A percentile compares a stretch with the other conserved stretches of the same genome.
These are phyloP conservation scores for Neodon shergylaensis DNA, from an alignment of 2,113 vertebrate genomes.

Conservation along the genomic window DNA sequence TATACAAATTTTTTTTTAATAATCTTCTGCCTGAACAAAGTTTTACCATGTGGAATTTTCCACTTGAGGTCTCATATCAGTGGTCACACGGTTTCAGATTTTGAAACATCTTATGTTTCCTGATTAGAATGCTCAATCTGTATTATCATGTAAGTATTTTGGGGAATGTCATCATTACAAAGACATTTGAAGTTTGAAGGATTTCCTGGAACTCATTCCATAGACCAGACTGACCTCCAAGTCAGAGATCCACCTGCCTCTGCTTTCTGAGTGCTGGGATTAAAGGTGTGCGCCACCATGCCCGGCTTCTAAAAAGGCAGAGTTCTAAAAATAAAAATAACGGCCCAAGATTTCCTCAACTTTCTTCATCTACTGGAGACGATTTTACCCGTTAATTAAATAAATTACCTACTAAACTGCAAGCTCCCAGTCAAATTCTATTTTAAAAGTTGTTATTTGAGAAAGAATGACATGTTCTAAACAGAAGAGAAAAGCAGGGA, in stretches of 20 bases:
- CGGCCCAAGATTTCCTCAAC: not conserved
- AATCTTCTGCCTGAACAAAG: not conserved
- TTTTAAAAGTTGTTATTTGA: not conserved
- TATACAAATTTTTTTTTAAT: not conserved
- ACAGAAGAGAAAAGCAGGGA: not conserved
- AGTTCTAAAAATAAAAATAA: not conserved
- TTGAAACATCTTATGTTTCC: not conserved
- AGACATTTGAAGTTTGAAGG: not conserved
- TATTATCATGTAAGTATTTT: not conserved
- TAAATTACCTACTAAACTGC: not conserved
- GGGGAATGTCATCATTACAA: not conserved
- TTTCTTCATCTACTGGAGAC: not conserved
- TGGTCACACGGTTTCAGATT: not conserved
- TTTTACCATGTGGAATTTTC: not conserved
- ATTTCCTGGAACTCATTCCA: not conserved
- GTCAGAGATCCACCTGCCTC: not conserved
- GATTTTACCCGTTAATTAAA: not conserved
- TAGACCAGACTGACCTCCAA: not conserved
- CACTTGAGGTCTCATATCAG: not conserved
- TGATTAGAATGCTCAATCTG: not conserved
- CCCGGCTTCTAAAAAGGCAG: not conserved
- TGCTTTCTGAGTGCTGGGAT: not conserved
- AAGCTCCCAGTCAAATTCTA: not conserved
- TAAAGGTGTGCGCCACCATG: not conserved
- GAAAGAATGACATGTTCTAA: not conserved